Base-by-base conservation (phyloP, 2,888 invertebrate species). In the Noctua janthina region DNA sequence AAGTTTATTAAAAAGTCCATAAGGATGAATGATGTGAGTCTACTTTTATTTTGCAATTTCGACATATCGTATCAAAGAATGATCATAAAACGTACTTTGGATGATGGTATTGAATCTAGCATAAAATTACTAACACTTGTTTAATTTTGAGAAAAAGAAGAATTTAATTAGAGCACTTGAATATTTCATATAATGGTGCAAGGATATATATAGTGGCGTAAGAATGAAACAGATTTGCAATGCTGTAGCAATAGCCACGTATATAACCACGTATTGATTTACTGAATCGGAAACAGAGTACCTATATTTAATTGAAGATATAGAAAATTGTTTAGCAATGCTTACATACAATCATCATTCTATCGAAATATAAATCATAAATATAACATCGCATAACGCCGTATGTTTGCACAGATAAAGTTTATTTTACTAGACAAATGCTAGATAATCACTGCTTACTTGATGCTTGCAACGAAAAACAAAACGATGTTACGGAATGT, bases 401-500 rank as follows among this genome's bases (percentile, higher is more conserved):
- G 29, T 29, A 59, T 29, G 6, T 62, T 62, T 17, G 29, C 64
- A 64, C 35, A 64, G 35, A 39, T 15, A 39, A 46, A 46, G 68
- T n/a, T 8, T 46, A 68, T 46, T 8, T 15, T n/a, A 46, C 4
- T 46, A 67, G 43, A 35, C 13, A 43, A n/a, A 64, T 46, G 49
- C 54, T 23, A 67, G 17, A 54, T 7, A 46, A 46, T 15, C 67
- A 15, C 46, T 78, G 72, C 51, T 73, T 39, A 54, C 43, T 20
- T 66, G 59, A 54, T 59, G 54, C 69, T 64, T 51, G 17, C 17
- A 51, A 56, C 23, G 43, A 13, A 66, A 81, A 72, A 54, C 49
- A 66, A 81, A 72, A 54, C 49, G n/a, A 17, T 54, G n/a, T 77
- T 72, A 82, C 71, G 56, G 20, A 86, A 84, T 73, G 8, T 39